Percentiles rank a stretch among this genome's conserved stretches.
Evolutionary conservation across 2,113 vertebrate genomes (phyloP).

Genomic region (Cryptotis parvus): DNA sequence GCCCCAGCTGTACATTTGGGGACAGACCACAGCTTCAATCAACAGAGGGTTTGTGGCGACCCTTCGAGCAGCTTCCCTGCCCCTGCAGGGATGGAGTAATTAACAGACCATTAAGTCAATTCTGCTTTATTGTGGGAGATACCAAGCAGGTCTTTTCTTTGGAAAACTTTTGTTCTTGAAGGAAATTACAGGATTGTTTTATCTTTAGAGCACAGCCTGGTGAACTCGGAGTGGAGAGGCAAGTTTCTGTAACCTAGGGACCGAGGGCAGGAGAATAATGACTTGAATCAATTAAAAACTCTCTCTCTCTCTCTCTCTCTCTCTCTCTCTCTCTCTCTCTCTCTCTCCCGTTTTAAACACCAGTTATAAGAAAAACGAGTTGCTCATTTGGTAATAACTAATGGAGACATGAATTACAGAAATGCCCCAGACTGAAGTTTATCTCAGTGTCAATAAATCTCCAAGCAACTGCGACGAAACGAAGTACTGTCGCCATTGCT

Average conservation of each 20-base stretch:
- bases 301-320: neutral
- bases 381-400: constrained; percentile 81
- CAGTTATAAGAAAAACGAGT: constrained; percentile 76
- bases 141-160: constrained; percentile 75
- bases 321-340: neutral
- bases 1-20: constrained; percentile 75
- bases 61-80: constrained; percentile 54
- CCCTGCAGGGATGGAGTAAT: constrained; percentile 77
- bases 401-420: constrained; percentile 74
- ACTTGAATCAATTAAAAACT: constrained; percentile 45
- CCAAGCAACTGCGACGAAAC: constrained; percentile 80
- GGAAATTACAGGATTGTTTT: constrained; percentile 83
- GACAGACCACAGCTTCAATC: constrained; percentile 60
- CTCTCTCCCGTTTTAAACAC: constrained; percentile 10
- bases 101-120: constrained; percentile 82
- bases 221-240: constrained; percentile 52
- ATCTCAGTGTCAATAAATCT: constrained; percentile 84
- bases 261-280: neutral
- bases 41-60: constrained; percentile 53
- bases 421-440: constrained; percentile 79
- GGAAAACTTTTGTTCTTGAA: constrained; percentile 82
- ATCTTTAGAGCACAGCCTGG: constrained; percentile 66
- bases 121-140: constrained; percentile 74
- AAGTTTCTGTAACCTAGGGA: constrained; percentile 32
- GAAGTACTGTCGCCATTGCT: constrained; percentile 78